phyloP scores from a whole-genome alignment of 2,888 invertebrate species.

The Malacosoma neustria region DNA sequence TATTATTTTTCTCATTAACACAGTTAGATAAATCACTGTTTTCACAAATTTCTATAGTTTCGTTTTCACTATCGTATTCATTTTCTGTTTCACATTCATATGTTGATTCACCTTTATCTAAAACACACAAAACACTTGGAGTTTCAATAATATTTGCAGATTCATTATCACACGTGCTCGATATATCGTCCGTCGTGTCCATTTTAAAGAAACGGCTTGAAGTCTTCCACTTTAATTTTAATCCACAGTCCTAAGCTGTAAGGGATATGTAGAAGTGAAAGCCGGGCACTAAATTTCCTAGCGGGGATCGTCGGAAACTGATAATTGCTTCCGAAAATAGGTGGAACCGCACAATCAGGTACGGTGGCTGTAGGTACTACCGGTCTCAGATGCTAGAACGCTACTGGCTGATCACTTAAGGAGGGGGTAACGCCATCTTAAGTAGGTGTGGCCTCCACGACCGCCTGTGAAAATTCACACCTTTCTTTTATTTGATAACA shows the following conservation, averaged over 20 bases:
- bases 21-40: constrained; percentile 38
- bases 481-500: constrained; percentile 74
- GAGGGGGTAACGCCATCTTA: constrained; percentile 69
- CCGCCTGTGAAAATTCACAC: constrained; percentile 72
- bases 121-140: constrained; percentile 19
- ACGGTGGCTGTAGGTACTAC: constrained; percentile 57
- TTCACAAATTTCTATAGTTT: constrained; percentile 67
- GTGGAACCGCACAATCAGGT: constrained; percentile 44
- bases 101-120: constrained; percentile 26
- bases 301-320: constrained; percentile 34
- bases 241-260: no score
- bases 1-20: constrained; percentile 23
- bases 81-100: constrained; percentile 47
- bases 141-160: constrained; percentile 19
- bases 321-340: constrained; percentile 72
- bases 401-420: constrained; percentile 49
- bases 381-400: constrained; percentile 42
- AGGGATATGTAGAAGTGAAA: no score
- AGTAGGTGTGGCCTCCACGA: constrained; percentile 55
- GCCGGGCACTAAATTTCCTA: constrained; percentile 27
- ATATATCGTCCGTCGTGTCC: constrained; percentile 51
- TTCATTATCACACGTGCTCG: constrained; percentile 61
- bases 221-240: no score
- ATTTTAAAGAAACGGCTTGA: no score
- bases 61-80: constrained; percentile 63